Evolutionary conservation across 92 coral and sea anemone genomes (phyloP).

Genomic region (Bergia sp.): DNA sequence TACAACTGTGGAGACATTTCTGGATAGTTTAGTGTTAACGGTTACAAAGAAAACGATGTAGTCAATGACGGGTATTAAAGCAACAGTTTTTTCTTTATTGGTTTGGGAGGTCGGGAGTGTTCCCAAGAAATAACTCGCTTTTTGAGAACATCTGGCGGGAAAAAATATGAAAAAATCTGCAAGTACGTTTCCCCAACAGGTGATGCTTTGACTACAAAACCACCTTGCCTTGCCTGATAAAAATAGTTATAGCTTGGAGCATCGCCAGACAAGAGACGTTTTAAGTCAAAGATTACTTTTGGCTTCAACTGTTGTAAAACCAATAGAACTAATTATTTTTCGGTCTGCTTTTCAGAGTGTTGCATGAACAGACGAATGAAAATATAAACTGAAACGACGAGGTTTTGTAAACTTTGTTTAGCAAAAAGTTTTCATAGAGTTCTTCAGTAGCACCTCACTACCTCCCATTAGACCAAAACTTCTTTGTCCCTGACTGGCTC

Average conservation of each 20-base stretch:
- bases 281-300: not conserved
- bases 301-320: not conserved
- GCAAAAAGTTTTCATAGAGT: not conserved
- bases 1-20: not conserved
- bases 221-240: not conserved
- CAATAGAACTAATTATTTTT: not conserved
- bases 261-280: not conserved
- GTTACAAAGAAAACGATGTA: not conserved
- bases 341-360: not conserved
- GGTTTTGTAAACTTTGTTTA: not conserved
- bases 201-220: not conserved
- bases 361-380: not conserved
- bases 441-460: not conserved
- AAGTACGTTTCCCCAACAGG: not conserved
- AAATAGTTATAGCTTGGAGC: conserved; percentile 1
- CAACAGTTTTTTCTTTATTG: not conserved
- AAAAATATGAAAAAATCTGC: not conserved
- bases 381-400: too few relatives aligned
- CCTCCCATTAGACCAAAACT: not conserved
- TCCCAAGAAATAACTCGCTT: not conserved
- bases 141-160: not conserved
- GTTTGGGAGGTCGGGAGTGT: not conserved
- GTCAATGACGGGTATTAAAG: not conserved
- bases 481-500: not conserved
- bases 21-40: not conserved